phyloP scores from a whole-genome alignment of 2,797 vertebrate genomes.

The Sparidentex hasta region DNA sequence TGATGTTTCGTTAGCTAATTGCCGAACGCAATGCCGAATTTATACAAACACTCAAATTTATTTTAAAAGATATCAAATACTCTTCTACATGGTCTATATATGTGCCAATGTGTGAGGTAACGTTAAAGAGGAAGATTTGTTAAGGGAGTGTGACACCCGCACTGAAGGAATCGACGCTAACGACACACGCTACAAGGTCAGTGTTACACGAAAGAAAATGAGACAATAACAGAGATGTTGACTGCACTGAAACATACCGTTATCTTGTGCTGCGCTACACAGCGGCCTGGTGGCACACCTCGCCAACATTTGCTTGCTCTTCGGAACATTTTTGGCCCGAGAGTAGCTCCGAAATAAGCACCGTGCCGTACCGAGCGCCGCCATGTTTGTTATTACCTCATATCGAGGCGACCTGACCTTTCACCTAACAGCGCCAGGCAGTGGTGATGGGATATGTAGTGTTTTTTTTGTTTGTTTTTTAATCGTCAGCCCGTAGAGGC shows the following conservation, averaged over 20 bases:
- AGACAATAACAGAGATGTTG: fast-evolving
- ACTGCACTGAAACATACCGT: constrained; percentile 53
- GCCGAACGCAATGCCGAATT: not conserved
- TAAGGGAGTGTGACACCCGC: not conserved
- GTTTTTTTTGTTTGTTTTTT: not conserved
- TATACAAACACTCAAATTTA: fast-evolving
- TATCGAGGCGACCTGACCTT: constrained; percentile 38
- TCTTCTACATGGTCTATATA: fast-evolving
- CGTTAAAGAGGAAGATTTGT: not conserved
- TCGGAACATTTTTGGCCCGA: constrained; percentile 59
- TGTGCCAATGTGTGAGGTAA: fast-evolving
- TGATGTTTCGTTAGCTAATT: too few species aligned
- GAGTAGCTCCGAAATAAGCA: constrained; percentile 65
- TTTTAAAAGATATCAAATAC: fast-evolving
- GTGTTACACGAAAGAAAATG: not conserved
- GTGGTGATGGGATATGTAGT: constrained; percentile 75
- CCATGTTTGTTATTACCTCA: constrained; percentile 79
- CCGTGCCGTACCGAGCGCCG: constrained; percentile 71
- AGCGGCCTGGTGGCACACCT: constrained; percentile 54
- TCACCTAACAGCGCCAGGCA: not conserved
- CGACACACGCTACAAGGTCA: constrained; percentile 80
- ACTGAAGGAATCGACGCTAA: not conserved
- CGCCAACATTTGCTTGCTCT: constrained; percentile 28
- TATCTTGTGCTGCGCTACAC: constrained; percentile 51
- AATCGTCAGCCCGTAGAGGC: fast-evolving